These are phyloP conservation scores for Anticlea derivata DNA, from an alignment of 2,888 invertebrate genomes.

Conservation along the genomic window DNA sequence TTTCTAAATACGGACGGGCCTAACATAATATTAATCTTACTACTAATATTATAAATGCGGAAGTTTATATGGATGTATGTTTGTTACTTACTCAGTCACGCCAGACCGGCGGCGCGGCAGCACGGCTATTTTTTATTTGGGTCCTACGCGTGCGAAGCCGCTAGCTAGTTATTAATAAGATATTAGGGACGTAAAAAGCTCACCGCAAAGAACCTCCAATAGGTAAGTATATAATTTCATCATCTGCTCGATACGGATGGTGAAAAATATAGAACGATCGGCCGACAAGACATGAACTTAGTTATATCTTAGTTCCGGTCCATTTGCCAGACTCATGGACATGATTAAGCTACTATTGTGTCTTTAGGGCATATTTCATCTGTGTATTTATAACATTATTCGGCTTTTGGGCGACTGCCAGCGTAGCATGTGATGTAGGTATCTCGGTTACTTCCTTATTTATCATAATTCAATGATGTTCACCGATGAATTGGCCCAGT, in stretches of 20 bases:
- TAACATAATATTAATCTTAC: no score
- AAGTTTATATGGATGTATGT: no score
- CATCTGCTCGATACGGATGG: slow-evolving; percentile 7
- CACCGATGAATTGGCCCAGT: slow-evolving; percentile 47
- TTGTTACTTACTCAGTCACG: no score
- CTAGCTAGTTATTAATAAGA: no score
- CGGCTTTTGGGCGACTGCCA: slow-evolving; percentile 24
- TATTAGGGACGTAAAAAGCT: no score
- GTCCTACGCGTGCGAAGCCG: no score
- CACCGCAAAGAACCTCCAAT: no score
- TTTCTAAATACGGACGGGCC: no score
- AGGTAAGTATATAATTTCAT: no score
- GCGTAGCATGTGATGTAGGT: slow-evolving; percentile 18
- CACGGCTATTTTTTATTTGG: no score
- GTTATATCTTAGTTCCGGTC: slow-evolving; percentile 49
- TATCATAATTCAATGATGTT: slow-evolving; percentile 64
- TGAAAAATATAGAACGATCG: slow-evolving; percentile 7
- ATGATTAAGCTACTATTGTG: slow-evolving; percentile 56
- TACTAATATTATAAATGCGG: no score
- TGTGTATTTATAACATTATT: slow-evolving; percentile 28
- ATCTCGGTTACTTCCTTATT: slow-evolving; percentile 52
- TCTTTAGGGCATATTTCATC: slow-evolving; percentile 45
- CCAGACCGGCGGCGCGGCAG: no score
- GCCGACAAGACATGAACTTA: slow-evolving; percentile 25
- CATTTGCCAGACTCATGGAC: slow-evolving; percentile 50